phyloP scores from a whole-genome alignment of 1,140 invertebrate genomes.

The Hycleus cichorii region DNA sequence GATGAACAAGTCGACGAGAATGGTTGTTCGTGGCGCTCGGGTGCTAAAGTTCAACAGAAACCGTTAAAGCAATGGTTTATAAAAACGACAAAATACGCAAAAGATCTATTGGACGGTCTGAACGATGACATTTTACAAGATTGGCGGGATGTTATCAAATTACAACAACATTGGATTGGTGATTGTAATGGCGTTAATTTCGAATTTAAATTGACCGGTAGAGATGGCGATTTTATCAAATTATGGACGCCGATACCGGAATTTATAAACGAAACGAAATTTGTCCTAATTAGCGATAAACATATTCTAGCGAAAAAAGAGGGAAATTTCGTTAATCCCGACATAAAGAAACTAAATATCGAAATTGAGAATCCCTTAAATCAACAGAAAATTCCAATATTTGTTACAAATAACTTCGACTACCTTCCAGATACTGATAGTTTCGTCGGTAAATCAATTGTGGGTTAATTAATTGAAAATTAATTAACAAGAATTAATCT shows the following conservation, averaged over 20 bases:
- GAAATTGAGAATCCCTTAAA: conserved; percentile 70
- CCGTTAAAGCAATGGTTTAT: conserved; percentile 93
- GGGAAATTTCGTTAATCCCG: conserved; percentile 12
- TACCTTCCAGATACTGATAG: conserved; percentile 57
- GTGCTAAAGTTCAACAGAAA: conserved; percentile 87
- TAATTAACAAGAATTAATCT: too few species aligned
- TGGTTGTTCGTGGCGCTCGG: conserved; percentile 93
- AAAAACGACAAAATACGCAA: conserved; percentile 80
- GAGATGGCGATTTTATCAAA: conserved; percentile 43
- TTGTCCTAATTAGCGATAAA: conserved; percentile 50
- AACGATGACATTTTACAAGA: conserved; percentile 59
- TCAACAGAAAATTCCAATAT: conserved; percentile 58
- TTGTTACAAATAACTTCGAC: conserved; percentile 55
- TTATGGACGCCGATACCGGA: conserved; percentile 78
- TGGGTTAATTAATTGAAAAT: too few species aligned
- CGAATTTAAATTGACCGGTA: conserved; percentile 56
- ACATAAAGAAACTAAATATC: conserved; percentile 41
- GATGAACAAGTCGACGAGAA: conserved; percentile 95
- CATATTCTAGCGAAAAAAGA: conserved; percentile 47
- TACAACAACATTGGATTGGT: conserved; percentile 96
- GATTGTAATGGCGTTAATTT: conserved; percentile 77
- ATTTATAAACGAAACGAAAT: conserved; percentile 60
- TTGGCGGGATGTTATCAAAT: conserved; percentile 79
- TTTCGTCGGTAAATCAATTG: neutral
- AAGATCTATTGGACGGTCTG: conserved; percentile 70